Evolutionary conservation across 2,888 invertebrate genomes (phyloP).

Genomic region (Ornithoptera priamus): DNA sequence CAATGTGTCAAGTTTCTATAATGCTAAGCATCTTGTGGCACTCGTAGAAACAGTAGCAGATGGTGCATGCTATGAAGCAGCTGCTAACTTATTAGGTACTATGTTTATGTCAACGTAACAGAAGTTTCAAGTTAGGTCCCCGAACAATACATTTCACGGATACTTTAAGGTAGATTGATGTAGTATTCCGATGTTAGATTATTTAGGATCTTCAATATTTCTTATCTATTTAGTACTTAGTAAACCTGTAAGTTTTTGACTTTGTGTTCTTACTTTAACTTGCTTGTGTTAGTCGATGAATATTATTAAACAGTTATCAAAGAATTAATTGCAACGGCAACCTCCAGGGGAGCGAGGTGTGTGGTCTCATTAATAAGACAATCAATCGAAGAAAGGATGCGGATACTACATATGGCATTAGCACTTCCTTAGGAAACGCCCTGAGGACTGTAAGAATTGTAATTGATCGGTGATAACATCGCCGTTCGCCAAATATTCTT

Average conservation of each 20-base stretch:
- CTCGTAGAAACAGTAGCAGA: neutral
- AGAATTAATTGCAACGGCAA: neutral
- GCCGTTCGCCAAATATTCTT: no score
- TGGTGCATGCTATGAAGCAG: neutral
- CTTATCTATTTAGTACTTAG: no score
- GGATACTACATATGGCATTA: constrained; percentile 6
- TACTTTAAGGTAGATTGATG: no score
- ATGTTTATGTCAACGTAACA: no score
- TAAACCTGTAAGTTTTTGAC: no score
- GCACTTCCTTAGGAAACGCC: constrained; percentile 1
- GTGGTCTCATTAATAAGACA: constrained; percentile 5
- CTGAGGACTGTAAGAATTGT: neutral
- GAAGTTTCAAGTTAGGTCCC: no score
- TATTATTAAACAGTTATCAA: neutral
- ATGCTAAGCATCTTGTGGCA: neutral
- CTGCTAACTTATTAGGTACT: no score
- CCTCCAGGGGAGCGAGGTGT: neutral
- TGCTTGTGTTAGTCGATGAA: no score
- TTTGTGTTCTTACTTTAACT: no score
- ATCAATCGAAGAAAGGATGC: neutral
- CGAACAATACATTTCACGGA: no score
- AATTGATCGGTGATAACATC: constrained; percentile 1
- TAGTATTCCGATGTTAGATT: no score
- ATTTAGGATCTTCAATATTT: no score
- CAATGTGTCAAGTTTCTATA: neutral